Percentiles rank a stretch among this genome's conserved stretches.
These are phyloP conservation scores for Drosophila austrosaltans DNA, from an alignment of 2,888 invertebrate species.

Conservation along the genomic window DNA sequence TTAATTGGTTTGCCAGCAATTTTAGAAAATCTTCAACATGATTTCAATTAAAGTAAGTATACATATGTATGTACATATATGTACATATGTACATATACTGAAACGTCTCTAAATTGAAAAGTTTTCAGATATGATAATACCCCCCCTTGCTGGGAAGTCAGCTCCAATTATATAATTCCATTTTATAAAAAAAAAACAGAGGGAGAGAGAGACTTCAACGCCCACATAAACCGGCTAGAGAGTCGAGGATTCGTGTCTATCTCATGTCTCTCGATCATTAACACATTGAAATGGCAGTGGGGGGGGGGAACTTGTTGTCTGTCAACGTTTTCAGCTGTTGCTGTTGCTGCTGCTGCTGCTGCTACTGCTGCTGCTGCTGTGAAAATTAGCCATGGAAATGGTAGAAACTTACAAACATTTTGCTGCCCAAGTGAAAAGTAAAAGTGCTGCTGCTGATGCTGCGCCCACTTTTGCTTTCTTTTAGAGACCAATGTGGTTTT, in stretches of 20 bases:
- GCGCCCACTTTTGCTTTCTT: slow-evolving; percentile 73
- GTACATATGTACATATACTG: no score
- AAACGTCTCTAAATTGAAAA: neutral
- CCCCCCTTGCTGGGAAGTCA: neutral
- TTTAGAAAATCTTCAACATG: no score
- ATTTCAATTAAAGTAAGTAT: no score
- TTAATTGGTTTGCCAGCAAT: neutral
- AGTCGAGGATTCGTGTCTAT: slow-evolving; percentile 49
- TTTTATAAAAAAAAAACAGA: neutral
- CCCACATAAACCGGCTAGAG: slow-evolving; percentile 30
- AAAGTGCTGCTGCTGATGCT: slow-evolving; percentile 58
- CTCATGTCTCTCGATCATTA: slow-evolving; percentile 46
- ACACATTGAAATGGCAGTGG: slow-evolving; percentile 44
- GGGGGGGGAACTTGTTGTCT: slow-evolving; percentile 59
- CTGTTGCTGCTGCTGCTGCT: neutral
- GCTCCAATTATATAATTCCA: slow-evolving; percentile 1
- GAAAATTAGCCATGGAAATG: slow-evolving; percentile 24
- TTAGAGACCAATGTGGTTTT: slow-evolving; percentile 33
- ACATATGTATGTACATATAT: no score
- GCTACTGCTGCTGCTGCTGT: slow-evolving; percentile 25
- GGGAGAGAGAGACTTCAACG: neutral
- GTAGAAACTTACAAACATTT: slow-evolving; percentile 6
- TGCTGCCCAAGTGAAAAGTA: slow-evolving; percentile 65
- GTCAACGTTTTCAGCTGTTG: slow-evolving; percentile 28
- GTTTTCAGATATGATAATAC: neutral